phyloP scores from a whole-genome alignment of 2,888 invertebrate species.

The Callyntrura guangdongensis region DNA sequence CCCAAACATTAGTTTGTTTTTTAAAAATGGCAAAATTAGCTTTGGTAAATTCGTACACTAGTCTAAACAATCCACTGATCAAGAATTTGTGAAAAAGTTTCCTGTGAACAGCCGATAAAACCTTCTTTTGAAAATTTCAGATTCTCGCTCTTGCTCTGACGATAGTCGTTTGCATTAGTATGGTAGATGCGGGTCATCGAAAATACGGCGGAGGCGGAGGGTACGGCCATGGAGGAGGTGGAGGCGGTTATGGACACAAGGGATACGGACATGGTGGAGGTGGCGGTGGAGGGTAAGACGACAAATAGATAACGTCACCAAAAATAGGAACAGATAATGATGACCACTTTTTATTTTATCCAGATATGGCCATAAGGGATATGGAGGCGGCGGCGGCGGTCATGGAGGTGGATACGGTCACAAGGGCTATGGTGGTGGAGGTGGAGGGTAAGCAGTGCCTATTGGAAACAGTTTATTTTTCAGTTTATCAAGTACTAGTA shows the following conservation, averaged over 20 bases:
- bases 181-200: slow-evolving; percentile 54
- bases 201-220: slow-evolving; percentile 65
- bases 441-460: not conserved
- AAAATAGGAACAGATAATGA: too few species aligned
- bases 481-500: too few species aligned
- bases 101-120: not conserved
- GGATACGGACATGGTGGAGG: slow-evolving; percentile 48
- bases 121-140: slow-evolving; percentile 44
- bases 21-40: slow-evolving; percentile 62
- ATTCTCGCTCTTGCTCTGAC: slow-evolving; percentile 55
- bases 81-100: slow-evolving; percentile 6
- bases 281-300: slow-evolving; percentile 62
- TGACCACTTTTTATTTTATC: too few species aligned
- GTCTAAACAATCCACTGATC: too few species aligned
- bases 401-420: slow-evolving; percentile 66
- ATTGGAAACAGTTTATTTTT: not conserved
- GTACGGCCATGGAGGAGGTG: slow-evolving; percentile 72
- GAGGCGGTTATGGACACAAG: slow-evolving; percentile 67
- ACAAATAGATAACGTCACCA: too few species aligned
- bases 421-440: slow-evolving; percentile 65
- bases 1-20: not conserved
- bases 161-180: slow-evolving; percentile 51
- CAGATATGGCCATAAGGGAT: too few species aligned
- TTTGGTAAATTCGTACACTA: slow-evolving; percentile 50
- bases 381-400: too few species aligned